These are phyloP conservation scores for Andrena marginata DNA, from an alignment of 2,888 invertebrate genomes.

Conservation along the genomic window DNA sequence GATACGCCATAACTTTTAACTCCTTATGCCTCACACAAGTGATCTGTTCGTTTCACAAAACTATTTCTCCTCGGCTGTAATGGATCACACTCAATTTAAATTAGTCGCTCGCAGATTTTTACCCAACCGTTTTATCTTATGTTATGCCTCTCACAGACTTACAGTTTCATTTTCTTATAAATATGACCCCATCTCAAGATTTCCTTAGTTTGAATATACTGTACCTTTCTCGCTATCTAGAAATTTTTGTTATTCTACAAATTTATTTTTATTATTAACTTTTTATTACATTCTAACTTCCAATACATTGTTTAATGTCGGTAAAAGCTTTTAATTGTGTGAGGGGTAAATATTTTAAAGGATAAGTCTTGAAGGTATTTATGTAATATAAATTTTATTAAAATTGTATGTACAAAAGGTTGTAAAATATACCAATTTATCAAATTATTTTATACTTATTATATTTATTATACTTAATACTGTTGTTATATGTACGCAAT, in stretches of 20 bases:
- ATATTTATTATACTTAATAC: conserved; percentile 79
- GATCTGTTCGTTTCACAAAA: neutral
- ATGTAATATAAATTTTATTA: conserved; percentile 78
- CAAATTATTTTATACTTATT: conserved; percentile 74
- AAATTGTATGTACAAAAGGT: conserved; percentile 81
- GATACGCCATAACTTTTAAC: neutral
- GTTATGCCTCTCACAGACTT: too few species aligned
- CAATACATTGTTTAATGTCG: neutral
- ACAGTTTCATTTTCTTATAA: too few species aligned
- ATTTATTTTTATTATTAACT: neutral
- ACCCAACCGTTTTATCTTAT: too few species aligned
- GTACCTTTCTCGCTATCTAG: neutral
- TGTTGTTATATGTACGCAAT: conserved; percentile 72
- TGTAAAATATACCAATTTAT: conserved; percentile 77
- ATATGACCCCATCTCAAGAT: neutral
- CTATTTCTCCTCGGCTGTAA: too few species aligned
- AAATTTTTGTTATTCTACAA: conserved; percentile 26
- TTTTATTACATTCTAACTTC: conserved; percentile 1
- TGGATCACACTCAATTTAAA: too few species aligned
- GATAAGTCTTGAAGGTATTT: conserved; percentile 46
- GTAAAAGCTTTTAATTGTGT: conserved; percentile 16
- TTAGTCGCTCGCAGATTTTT: too few species aligned
- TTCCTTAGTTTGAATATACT: neutral
- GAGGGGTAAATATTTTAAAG: conserved; percentile 17
- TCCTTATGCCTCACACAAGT: neutral